Base-by-base conservation (phyloP, 2,888 invertebrate species). In the Thecophora atra region DNA sequence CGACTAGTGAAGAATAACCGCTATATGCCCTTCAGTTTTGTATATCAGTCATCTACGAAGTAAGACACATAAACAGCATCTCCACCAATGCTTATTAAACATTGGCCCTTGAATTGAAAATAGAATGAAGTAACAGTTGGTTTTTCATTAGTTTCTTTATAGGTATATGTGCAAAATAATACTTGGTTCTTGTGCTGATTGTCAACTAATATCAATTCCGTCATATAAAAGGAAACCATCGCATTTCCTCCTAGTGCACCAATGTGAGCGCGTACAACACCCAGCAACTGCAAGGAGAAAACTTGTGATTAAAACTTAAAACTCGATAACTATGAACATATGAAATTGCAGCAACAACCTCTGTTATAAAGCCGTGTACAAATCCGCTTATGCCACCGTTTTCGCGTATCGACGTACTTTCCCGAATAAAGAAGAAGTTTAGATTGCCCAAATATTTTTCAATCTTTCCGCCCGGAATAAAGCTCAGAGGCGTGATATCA, bases 181-280 rank as follows among this genome's bases (percentile, higher is more conserved):
- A 96, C 98, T 91, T 98, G 98, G 88, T 98, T 98, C 87, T 98
- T 98, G 84, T 98, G 97, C 76, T 96, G 94, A 86, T 95, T 97
- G 85, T 97, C 95, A 74, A 95, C 91, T 54, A 99, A 88, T 81
- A 96, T 92, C 78, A 96, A 93, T 86, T 98, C 95, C 13, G 94
- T 94, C 90, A 98, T 92, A 85, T 95, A 96, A 87, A 95, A 98
- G 0, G 97, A 94, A 0, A 97, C 94, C 89, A 99, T 92, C 1
- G 97, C 97, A 87, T 98, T 98, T 4, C 98, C 98, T 30, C 98
- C 97, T 44, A 98, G 87, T 0, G 97, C 95, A 0, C 94, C 92
- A 37, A 98, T 95, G 87, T 98, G 97, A 4, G 98, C 96, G 69
- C 98, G 90, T 1, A 95, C 95, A 76, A 98, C 96, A 1, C 97